These are phyloP conservation scores for Noctua janthina DNA, from an alignment of 2,888 invertebrate species.

Conservation along the genomic window DNA sequence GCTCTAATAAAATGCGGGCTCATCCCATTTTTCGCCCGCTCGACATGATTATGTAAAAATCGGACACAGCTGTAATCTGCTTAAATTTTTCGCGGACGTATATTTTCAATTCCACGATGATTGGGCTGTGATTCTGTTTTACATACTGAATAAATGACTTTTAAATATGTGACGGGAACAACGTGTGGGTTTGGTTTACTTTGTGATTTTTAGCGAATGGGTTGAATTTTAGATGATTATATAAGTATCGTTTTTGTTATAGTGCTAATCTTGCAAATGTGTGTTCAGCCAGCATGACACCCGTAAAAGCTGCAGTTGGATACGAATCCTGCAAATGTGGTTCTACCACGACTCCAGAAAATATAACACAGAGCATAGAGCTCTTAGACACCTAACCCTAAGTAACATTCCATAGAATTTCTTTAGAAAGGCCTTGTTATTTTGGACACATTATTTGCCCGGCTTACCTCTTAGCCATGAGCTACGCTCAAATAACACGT, in stretches of 20 bases:
- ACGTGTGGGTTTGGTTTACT: constrained; percentile 2
- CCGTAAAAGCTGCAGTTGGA: no score
- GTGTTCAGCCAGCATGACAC: not conserved
- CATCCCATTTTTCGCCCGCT: constrained; percentile 28
- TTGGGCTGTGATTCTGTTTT: constrained; percentile 61
- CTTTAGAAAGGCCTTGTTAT: not conserved
- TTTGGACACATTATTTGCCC: not conserved
- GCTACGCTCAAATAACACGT: not conserved
- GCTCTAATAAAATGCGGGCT: constrained; percentile 50
- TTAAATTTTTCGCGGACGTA: constrained; percentile 51
- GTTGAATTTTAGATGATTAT: not conserved
- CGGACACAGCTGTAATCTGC: constrained; percentile 62
- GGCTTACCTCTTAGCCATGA: not conserved
- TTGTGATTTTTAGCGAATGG: not conserved
- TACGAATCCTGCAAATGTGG: not conserved
- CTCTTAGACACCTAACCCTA: not conserved
- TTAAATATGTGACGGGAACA: constrained; percentile 22
- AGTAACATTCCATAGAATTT: not conserved
- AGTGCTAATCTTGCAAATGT: not conserved
- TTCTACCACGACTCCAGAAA: not conserved
- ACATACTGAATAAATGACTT: constrained; percentile 61
- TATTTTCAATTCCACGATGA: constrained; percentile 63
- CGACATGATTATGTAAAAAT: constrained; percentile 66
- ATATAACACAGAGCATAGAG: not conserved
- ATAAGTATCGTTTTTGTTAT: not conserved